Evolutionary conservation across 1,140 invertebrate genomes (phyloP).

Genomic region (Sesamia nonagrioides): DNA sequence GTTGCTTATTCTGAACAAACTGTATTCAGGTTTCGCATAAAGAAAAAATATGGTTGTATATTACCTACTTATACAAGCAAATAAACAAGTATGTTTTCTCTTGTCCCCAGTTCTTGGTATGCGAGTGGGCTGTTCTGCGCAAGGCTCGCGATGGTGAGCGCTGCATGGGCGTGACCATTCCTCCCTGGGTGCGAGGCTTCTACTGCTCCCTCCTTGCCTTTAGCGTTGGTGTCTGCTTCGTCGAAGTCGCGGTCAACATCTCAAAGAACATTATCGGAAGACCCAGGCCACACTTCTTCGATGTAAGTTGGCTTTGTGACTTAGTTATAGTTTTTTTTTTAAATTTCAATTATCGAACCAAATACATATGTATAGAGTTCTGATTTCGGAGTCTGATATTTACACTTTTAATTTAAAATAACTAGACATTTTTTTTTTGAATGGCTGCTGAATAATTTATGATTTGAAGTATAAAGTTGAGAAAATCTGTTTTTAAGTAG

Average conservation of each 20-base stretch:
- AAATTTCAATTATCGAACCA: too few species aligned
- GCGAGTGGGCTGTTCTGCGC: slow-evolving; percentile 88
- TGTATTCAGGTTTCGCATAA: too few species aligned
- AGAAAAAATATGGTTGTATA: too few species aligned
- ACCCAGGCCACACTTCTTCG: slow-evolving; percentile 96
- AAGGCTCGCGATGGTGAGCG: slow-evolving; percentile 73
- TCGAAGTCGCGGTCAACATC: slow-evolving; percentile 94
- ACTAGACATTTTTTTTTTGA: too few species aligned
- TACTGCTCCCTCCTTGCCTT: slow-evolving; percentile 93
- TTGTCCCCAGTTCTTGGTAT: slow-evolving; percentile 88
- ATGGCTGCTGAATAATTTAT: too few species aligned
- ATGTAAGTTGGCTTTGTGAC: slow-evolving; percentile 77
- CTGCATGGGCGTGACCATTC: slow-evolving; percentile 88
- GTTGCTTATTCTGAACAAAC: too few species aligned
- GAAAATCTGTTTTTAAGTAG: too few species aligned
- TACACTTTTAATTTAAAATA: too few species aligned
- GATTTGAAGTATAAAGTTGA: too few species aligned
- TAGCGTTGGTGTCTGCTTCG: slow-evolving; percentile 93
- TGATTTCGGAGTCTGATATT: too few species aligned
- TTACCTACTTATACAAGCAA: background rate
- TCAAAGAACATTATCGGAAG: slow-evolving; percentile 97
- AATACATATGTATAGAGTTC: too few species aligned
- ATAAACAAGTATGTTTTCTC: background rate
- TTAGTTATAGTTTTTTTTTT: background rate
- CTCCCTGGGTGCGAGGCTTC: slow-evolving; percentile 90